Evolutionary conservation across 1,140 invertebrate species (phyloP), one percentile per base, ranked within the genome.

Genomic region (Nephotettix cincticeps): DNA sequence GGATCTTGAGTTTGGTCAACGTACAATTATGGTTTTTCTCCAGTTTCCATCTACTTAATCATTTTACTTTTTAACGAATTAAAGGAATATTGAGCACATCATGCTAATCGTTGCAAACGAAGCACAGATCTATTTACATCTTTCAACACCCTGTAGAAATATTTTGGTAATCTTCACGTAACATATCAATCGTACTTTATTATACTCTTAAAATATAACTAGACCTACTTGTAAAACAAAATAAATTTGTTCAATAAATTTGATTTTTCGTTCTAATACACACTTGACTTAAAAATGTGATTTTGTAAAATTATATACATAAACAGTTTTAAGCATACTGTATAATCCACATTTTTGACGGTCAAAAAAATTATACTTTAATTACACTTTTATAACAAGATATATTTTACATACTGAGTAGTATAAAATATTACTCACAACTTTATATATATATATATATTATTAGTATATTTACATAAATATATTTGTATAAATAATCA

Each of bases 31-130:
- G 32, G 14, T 6, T 6, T 6, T 36, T 6, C 4, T 14, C 32
- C 21, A 2, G 9, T 61, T 21, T 27, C 14, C 47, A 19, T 51
- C 6, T 51, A 11, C n/a, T 6, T 19, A 61, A 27, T 14, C 13
- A 27, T 9, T 29, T 2, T 23, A 6, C 13, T 61, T 61, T 29
- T 14, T 6, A 9, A 25, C 13, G 3, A 25, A 2, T 27, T 27
- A 61, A 61, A 61, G 3, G 9, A 27, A 29, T 27, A 61, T 61
- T 61, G 56, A 61, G 56, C 56, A 61, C 25, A 27, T 61, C 6
- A 61, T 14, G 4, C 25, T 6, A 6, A 27, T 61, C 11, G 21
- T 61, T 27, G 21, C n/a, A 27, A 61, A 61, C 56, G 23, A 61
- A 61, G 56, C 56, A 11, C 27, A 23, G 56, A 9, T 27, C 2